Evolutionary conservation across 2,797 vertebrate species (phyloP), one percentile per base, ranked within the genome.

Genomic region (Tamandua tetradactyla): DNA sequence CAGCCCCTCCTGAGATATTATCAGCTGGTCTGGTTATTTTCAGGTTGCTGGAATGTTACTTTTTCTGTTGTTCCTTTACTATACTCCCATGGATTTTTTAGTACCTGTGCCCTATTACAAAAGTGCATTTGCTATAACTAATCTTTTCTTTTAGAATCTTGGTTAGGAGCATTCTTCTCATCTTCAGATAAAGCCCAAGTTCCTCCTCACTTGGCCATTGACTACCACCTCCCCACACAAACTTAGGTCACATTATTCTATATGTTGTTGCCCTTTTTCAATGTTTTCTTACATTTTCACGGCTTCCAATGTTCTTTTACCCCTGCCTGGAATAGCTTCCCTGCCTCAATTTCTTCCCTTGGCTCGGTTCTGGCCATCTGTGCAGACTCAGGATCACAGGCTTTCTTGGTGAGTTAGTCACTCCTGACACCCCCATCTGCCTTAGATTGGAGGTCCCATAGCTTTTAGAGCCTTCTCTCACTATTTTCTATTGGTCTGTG

Each of bases 41-140:
- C 57, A n/a, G 74, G 66, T 68, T 71, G 52, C 64, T 94, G 37
- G 66, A 86, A 86, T 49, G 84, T 91, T 90, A 75, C 49, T 82
- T 80, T 86, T 95, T 74, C 64, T 78, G 22, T 89, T 12, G 27
- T 61, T 87, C 27, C 69, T 94, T 90, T 92, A 86, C 32, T 89
- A 14, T 57, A 55, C 42, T 72, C n/a, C 75, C 49, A 86, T 61
- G 2, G 0, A 64, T 93, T 87, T 94, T 87, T 20, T 23, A 82
- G 87, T 55, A 49, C 23, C 44, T 25, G 10, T 40, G 20, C 17
- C 62, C 32, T 93, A 30, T 52, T 66, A 83, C 1, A 44, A n/a
- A 22, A 90, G 11, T 32, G 6, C 27, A 40, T 44, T 93, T 95
- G 71, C 87, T 82, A 76, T 47, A 90, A 61, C 49, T 49, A 25